phyloP scores from a whole-genome alignment of 2,888 invertebrate genomes.

The Andrena dorsata region DNA sequence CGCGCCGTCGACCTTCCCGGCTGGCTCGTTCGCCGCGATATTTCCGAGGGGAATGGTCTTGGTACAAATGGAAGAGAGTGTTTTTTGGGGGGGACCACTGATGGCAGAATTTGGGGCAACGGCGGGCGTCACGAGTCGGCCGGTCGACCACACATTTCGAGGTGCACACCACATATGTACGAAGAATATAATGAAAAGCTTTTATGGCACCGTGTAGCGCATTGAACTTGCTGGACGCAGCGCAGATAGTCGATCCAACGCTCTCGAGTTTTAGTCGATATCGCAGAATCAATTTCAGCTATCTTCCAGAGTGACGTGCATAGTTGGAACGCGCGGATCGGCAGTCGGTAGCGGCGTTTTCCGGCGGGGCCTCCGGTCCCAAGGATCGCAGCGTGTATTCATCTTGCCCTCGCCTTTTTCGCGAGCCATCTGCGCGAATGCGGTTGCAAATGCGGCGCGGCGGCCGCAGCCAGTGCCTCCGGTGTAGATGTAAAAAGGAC shows the following conservation, averaged over 20 bases:
- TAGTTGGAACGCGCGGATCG: neutral
- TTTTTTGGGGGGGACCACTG: too few relatives aligned
- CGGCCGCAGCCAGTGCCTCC: slow-evolving; percentile 23
- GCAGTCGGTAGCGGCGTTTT: slow-evolving; percentile 18
- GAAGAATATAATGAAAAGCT: too few relatives aligned
- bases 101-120: too few relatives aligned
- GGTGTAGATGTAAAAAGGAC: slow-evolving; percentile 66
- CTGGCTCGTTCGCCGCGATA: neutral
- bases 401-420: slow-evolving; percentile 41
- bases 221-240: too few relatives aligned
- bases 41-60: slow-evolving; percentile 1
- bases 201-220: too few relatives aligned
- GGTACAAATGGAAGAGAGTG: neutral
- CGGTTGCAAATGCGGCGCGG: slow-evolving; percentile 43
- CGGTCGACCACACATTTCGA: too few relatives aligned
- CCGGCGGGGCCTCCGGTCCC: slow-evolving; percentile 13
- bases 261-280: too few relatives aligned
- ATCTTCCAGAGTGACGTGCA: neutral
- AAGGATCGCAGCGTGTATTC: slow-evolving; percentile 41
- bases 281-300: too few relatives aligned
- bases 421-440: slow-evolving; percentile 58
- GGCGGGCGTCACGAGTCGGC: too few relatives aligned
- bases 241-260: too few relatives aligned
- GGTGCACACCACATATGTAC: too few relatives aligned
- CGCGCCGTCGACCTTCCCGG: neutral